Conservation (phyloP, 2,888 invertebrate genomes). For the Cheilosia grossa region DNA sequence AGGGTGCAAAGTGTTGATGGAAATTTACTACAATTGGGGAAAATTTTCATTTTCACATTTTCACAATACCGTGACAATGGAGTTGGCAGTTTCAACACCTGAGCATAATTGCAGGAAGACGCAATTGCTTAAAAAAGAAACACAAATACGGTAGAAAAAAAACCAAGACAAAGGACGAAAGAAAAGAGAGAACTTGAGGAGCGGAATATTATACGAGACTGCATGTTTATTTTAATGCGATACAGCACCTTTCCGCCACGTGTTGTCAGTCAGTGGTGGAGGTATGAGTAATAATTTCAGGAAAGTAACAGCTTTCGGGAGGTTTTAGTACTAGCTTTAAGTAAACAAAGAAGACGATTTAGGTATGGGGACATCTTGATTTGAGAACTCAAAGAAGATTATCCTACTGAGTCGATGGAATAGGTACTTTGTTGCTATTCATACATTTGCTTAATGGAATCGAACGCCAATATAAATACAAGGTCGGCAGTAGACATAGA, state of each 20-base stretch:
- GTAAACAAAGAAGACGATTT: conserved; percentile 21
- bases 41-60: conserved; percentile 58
- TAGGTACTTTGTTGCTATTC: no score
- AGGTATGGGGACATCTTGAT: background rate
- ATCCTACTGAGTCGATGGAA: no score
- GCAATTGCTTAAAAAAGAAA: conserved; percentile 43
- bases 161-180: background rate
- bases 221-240: conserved; percentile 23
- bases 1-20: conserved; percentile 36
- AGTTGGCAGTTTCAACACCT: conserved; percentile 68
- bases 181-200: background rate
- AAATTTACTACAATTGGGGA: conserved; percentile 55
- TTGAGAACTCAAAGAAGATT: background rate
- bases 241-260: background rate
- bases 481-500: no score
- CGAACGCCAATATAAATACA: no score
- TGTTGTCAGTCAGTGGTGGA: background rate
- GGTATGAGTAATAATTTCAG: conserved; percentile 12
- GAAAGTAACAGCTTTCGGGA: conserved; percentile 30
- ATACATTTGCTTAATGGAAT: no score
- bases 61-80: conserved; percentile 59
- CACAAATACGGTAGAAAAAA: background rate
- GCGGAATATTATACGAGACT: conserved; percentile 21
- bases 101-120: conserved; percentile 65
- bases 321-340: background rate